phyloP scores from a whole-genome alignment of 2,797 vertebrate genomes.

The Etheostoma nigrum region DNA sequence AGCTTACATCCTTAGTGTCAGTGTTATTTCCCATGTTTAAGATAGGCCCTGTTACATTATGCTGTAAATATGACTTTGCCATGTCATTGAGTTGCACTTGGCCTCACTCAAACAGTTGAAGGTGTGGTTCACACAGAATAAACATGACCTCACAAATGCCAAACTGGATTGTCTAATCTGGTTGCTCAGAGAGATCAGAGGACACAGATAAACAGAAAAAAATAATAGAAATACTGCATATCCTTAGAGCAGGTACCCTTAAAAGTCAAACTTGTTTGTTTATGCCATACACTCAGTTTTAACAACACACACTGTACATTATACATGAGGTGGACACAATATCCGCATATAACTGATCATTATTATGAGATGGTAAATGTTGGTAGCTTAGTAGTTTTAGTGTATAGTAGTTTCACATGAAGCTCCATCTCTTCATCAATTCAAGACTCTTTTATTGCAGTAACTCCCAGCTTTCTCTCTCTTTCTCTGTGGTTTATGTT shows the following conservation, averaged over 20 bases:
- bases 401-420: constrained; percentile 6
- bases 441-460: not conserved
- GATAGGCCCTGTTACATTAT: constrained; percentile 1
- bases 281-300: not conserved
- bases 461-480: constrained; percentile 4
- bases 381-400: not conserved
- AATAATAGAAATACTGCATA: not conserved
- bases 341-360: too few species aligned
- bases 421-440: not conserved
- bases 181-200: not conserved
- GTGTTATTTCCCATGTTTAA: not conserved
- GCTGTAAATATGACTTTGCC: constrained; percentile 38
- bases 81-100: constrained; percentile 52
- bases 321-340: constrained; percentile 1
- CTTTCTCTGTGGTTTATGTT: constrained; percentile 1
- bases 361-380: not conserved
- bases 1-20: not conserved
- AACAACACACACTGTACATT: not conserved
- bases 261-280: constrained; percentile 9
- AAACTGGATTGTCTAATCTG: not conserved
- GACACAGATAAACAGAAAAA: not conserved
- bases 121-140: constrained; percentile 47
- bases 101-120: constrained; percentile 36
- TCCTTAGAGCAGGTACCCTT: not conserved
- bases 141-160: constrained; percentile 16